phyloP scores from a whole-genome alignment of 2,888 invertebrate genomes.

The Spodoptera littoralis region DNA sequence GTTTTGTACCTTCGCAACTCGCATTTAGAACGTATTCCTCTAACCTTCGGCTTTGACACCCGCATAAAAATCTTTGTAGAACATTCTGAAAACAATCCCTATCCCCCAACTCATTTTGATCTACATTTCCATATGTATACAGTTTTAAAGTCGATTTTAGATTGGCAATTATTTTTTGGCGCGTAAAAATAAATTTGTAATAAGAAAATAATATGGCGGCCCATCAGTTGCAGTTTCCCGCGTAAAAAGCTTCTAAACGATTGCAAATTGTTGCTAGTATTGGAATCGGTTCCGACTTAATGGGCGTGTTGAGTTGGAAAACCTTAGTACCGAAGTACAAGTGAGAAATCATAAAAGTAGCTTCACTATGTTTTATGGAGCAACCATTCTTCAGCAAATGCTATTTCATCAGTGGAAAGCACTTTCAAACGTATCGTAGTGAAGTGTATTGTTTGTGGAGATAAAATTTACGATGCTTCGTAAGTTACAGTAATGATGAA shows the following conservation, averaged over 20 bases:
- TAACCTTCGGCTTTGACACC: constrained; percentile 33
- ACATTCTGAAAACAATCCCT: constrained; percentile 23
- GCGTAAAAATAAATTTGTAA: constrained; percentile 32
- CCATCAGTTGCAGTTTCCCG: constrained; percentile 59
- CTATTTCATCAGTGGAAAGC: constrained; percentile 6
- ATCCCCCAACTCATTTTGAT: constrained; percentile 4
- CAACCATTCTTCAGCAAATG: constrained; percentile 1
- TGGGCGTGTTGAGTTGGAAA: constrained; percentile 25
- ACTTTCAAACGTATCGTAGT: constrained; percentile 1
- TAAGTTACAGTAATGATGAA: too few species aligned
- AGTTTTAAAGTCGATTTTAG: constrained; percentile 16
- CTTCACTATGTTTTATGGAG: neutral
- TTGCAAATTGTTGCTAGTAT: constrained; percentile 62
- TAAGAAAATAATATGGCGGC: constrained; percentile 53
- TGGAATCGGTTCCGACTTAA: constrained; percentile 37
- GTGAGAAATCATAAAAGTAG: constrained; percentile 8
- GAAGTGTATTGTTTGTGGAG: neutral
- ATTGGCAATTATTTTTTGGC: constrained; percentile 1
- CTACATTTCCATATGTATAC: constrained; percentile 3
- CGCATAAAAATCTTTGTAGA: constrained; percentile 45
- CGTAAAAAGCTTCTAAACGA: constrained; percentile 66
- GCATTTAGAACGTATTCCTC: constrained; percentile 42
- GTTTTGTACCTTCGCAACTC: constrained; percentile 22
- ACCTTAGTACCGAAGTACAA: constrained; percentile 16
- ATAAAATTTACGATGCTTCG: too few species aligned